Evolutionary conservation across 2,113 vertebrate genomes (phyloP), one percentile per base, ranked within the genome.

Genomic region (Bos taurus): DNA sequence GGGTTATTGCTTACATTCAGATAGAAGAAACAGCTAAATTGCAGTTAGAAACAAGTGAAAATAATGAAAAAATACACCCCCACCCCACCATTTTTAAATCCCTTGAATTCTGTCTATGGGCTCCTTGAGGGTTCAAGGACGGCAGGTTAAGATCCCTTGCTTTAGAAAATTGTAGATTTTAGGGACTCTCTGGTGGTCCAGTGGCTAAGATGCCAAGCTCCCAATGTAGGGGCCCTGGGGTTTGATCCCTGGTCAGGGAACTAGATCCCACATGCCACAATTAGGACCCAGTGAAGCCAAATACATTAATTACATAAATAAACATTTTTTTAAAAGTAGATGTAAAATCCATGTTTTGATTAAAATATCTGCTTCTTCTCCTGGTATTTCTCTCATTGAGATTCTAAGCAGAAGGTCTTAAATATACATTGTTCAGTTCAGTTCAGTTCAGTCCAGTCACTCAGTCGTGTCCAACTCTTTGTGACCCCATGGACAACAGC

Each of bases 91-190:
- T 78, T 80, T 96, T 46, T 28, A 23, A 85, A 54, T 62, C 5
- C 10, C 40, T 57, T 88, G 26, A 77, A 62, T 82, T 88, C 33
- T 94, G 23, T 90, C 59, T 60, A 4, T n/a, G 17, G 71, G 28
- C 3, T 13, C 16, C 21, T 62, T 80, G n/a, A 14, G 40, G 9
- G n/a, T 80, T 19, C 57, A 71, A 59, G 46, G 52, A 86, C 11
- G 5, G 2, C 7, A 86, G 33, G 14, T 94, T 40, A 91, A 85
- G 74, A 91, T 60, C 3, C 1, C 12, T 90, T 62, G 36, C 21
- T 56, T 90, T 77, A 86, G 85, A 90, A 95, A 43, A 87, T 82
- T 87, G 50, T 28, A 64, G 77, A 71, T 81, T 81, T 89, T 33
- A n/a, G n/a, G 64, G 64, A 23, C 64, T 71, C n/a, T 21, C n/a